These are phyloP conservation scores for Cotesia chilonis DNA, from an alignment of 1,140 invertebrate species.

Conservation along the genomic window DNA sequence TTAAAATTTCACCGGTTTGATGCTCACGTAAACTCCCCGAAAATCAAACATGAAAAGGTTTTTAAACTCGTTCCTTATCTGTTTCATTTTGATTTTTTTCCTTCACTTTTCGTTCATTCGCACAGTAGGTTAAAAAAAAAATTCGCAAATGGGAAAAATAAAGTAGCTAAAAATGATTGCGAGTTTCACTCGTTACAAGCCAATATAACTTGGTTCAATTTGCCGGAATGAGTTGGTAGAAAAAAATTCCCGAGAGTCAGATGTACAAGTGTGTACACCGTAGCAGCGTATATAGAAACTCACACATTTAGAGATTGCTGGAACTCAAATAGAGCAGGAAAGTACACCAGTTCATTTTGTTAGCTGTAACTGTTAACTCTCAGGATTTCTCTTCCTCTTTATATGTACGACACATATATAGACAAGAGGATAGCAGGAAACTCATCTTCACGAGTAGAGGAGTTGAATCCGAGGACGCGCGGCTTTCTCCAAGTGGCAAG, in stretches of 20 bases:
- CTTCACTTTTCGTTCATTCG: no score
- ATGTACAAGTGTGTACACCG: background rate
- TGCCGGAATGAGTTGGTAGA: constrained; percentile 15
- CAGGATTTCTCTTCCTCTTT: background rate
- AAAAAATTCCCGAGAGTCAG: constrained; percentile 9
- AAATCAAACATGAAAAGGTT: no score
- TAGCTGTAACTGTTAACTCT: constrained; percentile 1
- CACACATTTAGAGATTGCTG: constrained; percentile 29
- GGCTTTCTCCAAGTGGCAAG: constrained; percentile 22
- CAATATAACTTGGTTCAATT: constrained; percentile 29
- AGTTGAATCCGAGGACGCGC: constrained; percentile 16
- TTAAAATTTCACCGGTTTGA: no score
- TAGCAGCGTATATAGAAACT: background rate
- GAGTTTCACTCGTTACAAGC: constrained; percentile 16
- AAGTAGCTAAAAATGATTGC: constrained; percentile 12
- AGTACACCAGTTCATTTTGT: constrained; percentile 16
- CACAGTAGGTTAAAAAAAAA: no score
- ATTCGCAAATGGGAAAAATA: constrained; percentile 3
- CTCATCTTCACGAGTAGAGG: constrained; percentile 16
- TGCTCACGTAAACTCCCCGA: no score
- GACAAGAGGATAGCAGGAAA: constrained; percentile 1
- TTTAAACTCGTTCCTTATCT: no score
- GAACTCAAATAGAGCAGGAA: constrained; percentile 7
- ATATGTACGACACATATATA: background rate
- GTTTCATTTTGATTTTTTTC: no score